Base-by-base conservation (phyloP, 2,113 vertebrate species). In the Accipiter virgatus region DNA sequence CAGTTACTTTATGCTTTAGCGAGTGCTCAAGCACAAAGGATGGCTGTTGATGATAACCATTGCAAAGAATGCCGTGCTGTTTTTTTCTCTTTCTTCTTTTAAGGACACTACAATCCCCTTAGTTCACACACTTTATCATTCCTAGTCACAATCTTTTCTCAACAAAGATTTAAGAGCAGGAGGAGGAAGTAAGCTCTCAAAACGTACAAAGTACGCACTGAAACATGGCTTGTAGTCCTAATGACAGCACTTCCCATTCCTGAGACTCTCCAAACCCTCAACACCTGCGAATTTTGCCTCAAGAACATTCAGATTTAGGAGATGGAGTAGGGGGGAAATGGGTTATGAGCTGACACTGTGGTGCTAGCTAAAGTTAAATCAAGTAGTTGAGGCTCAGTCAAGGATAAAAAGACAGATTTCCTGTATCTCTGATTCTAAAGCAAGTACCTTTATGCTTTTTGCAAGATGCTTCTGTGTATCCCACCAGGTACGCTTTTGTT, bases 41-140 rank as follows among this genome's bases (percentile, higher is more conserved):
- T 80, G 84, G 86, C 93, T 91, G 58, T 47, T 93, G 94, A 56
- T 89, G 89, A 94, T 93, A 96, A 93, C 95, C 86, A 40, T 9
- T 61, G 91, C 74, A 25, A 68, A 93, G 78, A 95, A 93, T n/a
- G n/a, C 89, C 0, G 4, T 65, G 65, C 88, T 66, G 31, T 96
- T 95, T 84, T 86, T 83, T 53, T 31, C 19, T 38, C 38, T 81
- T 89, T 55, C 71, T 90, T 93, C 88, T 78, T 81, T 86, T 94
- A 92, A 94, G 91, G 78, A 78, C 86, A 26, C 89, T 90, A 61
- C 86, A 93, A 53, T 77, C 84, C 70, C 81, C 66, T 91, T 65
- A 70, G 70, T 96, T 95, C 93, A 91, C 92, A 95, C 70, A 95
- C 92, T 97, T 94, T 40, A 94, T 97, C 94, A 95, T 75, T 90